Evolutionary conservation across 2,888 invertebrate species (phyloP).

Genomic region (Dryadula phaetusa): DNA sequence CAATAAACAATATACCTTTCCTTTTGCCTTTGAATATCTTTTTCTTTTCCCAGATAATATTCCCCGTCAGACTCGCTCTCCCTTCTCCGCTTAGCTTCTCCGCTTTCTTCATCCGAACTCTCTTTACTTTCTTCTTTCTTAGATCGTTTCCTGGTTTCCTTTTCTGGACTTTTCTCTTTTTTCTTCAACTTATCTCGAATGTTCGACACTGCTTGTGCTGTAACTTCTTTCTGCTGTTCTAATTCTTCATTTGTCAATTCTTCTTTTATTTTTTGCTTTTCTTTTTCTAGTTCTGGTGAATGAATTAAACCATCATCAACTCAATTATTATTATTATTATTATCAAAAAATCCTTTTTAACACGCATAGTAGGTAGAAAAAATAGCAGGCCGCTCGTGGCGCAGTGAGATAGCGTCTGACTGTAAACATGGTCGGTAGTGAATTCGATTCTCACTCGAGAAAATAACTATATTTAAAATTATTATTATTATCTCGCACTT

Average conservation of each 20-base stretch:
- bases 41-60: slow-evolving; percentile 87
- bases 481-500: no score
- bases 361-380: no score
- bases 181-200: slow-evolving; percentile 69
- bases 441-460: no score
- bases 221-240: slow-evolving; percentile 61
- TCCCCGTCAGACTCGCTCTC: slow-evolving; percentile 80
- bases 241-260: slow-evolving; percentile 54
- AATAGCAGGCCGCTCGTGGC: no score
- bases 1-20: slow-evolving; percentile 75
- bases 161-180: slow-evolving; percentile 65
- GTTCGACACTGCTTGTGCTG: slow-evolving; percentile 64
- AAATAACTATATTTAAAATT: no score
- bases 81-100: slow-evolving; percentile 60
- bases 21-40: slow-evolving; percentile 82
- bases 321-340: no score
- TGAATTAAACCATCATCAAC: no score
- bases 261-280: slow-evolving; percentile 59
- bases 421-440: no score
- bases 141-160: slow-evolving; percentile 60
- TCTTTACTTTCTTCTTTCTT: slow-evolving; percentile 58
- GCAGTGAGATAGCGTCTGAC: no score
- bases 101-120: slow-evolving; percentile 58
- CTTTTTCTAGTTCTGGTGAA: slow-evolving; percentile 69
- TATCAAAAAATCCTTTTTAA: no score